Evolutionary conservation across 1,140 invertebrate species (phyloP).

Genomic region (Matsumurasca onukii): DNA sequence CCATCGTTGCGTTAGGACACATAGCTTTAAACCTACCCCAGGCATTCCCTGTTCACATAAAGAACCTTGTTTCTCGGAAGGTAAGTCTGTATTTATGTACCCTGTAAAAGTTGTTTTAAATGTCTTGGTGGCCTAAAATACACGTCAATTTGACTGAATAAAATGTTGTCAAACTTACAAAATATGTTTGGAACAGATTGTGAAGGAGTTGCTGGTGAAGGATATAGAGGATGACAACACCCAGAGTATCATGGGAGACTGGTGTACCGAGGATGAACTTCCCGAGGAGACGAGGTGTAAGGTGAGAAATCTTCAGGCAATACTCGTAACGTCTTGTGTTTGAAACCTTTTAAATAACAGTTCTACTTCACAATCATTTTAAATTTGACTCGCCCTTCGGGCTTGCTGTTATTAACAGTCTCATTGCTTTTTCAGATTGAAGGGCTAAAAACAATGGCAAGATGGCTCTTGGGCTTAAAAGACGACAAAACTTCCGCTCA

Average conservation of each 20-base stretch:
- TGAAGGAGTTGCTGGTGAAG: conserved; percentile 92
- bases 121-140: not conserved
- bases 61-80: conserved; percentile 92
- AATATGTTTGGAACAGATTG: conserved; percentile 61
- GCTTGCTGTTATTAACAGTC: too few species aligned
- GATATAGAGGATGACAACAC: conserved; percentile 59
- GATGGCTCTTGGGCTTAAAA: conserved; percentile 92
- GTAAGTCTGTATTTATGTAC: conserved; percentile 51
- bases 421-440: conserved; percentile 61
- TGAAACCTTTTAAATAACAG: too few species aligned
- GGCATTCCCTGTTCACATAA: conserved; percentile 84
- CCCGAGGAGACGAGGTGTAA: conserved; percentile 92
- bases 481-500: conserved; percentile 85
- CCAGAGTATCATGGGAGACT: conserved; percentile 60
- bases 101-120: too few species aligned
- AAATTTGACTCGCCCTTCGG: too few species aligned
- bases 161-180: too few species aligned
- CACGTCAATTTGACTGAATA: not conserved
- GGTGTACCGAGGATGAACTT: conserved; percentile 86
- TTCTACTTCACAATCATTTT: too few species aligned
- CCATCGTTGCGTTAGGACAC: conserved; percentile 92
- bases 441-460: conserved; percentile 93
- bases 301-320: conserved; percentile 49
- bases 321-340: too few species aligned
- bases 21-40: conserved; percentile 91